phyloP scores from a whole-genome alignment of 2,888 invertebrate genomes.

The Dascillus cervinus region DNA sequence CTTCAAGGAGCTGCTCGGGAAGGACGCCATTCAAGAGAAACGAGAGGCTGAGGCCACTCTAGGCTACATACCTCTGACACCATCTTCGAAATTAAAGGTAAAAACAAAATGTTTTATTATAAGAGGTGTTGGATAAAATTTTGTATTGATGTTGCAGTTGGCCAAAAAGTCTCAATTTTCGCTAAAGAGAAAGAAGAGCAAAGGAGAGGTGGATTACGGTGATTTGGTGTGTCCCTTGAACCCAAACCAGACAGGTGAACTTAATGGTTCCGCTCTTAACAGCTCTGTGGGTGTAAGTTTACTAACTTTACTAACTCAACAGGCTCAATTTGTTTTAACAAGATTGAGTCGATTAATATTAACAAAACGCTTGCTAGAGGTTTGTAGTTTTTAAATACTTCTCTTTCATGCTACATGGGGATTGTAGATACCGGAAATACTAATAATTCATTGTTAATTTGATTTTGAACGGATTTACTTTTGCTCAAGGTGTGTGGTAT shows the following conservation, averaged over 20 bases:
- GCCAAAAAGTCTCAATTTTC: slow-evolving; percentile 85
- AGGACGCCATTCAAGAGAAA: slow-evolving; percentile 82
- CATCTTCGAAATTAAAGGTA: slow-evolving; percentile 86
- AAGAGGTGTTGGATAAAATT: too few species aligned
- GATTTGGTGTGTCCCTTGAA: slow-evolving; percentile 82
- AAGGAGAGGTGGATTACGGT: slow-evolving; percentile 74
- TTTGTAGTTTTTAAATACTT: slow-evolving; percentile 18
- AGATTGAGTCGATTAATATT: slow-evolving; percentile 5
- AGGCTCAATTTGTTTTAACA: slow-evolving; percentile 13
- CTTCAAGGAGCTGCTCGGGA: slow-evolving; percentile 88
- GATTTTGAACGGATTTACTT: slow-evolving; percentile 5
- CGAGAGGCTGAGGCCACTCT: slow-evolving; percentile 77
- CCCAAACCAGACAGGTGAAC: slow-evolving; percentile 44
- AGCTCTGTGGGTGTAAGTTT: slow-evolving; percentile 45
- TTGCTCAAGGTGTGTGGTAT: slow-evolving; percentile 25
- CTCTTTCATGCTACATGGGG: slow-evolving; percentile 36
- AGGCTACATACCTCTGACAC: slow-evolving; percentile 80
- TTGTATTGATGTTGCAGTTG: slow-evolving; percentile 47
- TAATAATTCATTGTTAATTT: slow-evolving; percentile 42
- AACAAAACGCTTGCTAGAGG: too few species aligned
- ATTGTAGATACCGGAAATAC: slow-evolving; percentile 40
- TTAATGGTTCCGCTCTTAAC: slow-evolving; percentile 41
- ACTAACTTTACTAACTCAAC: too few species aligned
- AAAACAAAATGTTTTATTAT: slow-evolving; percentile 26
- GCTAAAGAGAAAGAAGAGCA: slow-evolving; percentile 72